Conservation (phyloP, 2,113 vertebrate species). For the Hoplias malabaricus region DNA sequence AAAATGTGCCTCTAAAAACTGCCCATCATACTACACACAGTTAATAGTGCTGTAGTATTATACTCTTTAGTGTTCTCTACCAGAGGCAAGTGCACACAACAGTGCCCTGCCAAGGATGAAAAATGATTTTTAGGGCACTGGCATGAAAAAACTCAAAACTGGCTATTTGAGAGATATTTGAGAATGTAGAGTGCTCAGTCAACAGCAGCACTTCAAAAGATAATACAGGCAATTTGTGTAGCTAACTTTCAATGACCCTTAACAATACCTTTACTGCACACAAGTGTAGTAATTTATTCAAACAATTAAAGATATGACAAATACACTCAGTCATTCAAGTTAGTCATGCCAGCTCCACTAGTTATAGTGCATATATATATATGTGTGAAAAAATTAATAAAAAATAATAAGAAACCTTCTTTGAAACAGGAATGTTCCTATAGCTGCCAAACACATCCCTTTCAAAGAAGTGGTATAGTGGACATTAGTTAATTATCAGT, state of each 20-base stretch:
- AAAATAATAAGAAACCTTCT: background rate
- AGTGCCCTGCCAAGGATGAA: background rate
- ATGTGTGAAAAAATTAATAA: too few species aligned
- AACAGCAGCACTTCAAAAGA: background rate
- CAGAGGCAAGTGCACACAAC: background rate
- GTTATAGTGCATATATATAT: background rate
- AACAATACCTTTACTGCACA: background rate
- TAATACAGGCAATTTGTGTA: background rate
- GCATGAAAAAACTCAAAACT: background rate
- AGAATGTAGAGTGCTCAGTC: background rate
- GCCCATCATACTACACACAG: background rate
- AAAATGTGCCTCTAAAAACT: background rate
- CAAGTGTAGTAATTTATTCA: background rate
- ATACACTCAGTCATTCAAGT: background rate
- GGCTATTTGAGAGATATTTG: background rate
- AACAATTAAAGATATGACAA: background rate
- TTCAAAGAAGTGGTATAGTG: conserved; percentile 38
- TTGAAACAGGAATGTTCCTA: conserved; percentile 4
- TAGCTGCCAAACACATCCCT: background rate
- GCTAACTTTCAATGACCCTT: background rate
- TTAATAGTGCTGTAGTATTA: background rate
- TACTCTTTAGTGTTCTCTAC: too few species aligned
- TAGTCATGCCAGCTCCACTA: background rate
- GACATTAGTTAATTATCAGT: background rate
- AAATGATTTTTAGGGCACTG: background rate